Percentiles rank a stretch among this genome's conserved stretches.
Evolutionary conservation across 2,797 vertebrate species (phyloP).

Genomic region (Hybognathus amarus): DNA sequence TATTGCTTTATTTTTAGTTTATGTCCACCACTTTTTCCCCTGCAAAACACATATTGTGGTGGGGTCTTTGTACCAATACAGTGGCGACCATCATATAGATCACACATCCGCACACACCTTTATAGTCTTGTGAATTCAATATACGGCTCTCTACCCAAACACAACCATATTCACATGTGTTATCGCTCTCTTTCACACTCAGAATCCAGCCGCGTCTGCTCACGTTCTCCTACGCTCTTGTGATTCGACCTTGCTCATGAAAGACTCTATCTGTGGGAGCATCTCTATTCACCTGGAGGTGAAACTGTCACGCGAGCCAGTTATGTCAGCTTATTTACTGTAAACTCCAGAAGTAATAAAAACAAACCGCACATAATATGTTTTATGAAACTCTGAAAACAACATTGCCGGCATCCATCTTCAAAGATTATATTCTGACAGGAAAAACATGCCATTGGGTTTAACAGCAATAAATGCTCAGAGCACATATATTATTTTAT

Average conservation of each 20-base stretch:
- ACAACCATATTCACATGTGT: background rate
- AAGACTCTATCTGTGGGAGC: slow-evolving; percentile 67
- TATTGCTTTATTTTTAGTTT: too few relatives aligned
- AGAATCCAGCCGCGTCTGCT: background rate
- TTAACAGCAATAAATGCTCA: slow-evolving; percentile 75
- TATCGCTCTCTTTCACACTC: slow-evolving; percentile 18
- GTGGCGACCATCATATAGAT: slow-evolving; percentile 67
- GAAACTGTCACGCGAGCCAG: slow-evolving; percentile 65
- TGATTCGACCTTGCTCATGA: slow-evolving; percentile 65
- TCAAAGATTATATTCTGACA: slow-evolving; percentile 67
- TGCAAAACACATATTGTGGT: background rate
- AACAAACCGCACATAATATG: slow-evolving; percentile 70
- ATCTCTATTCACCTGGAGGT: slow-evolving; percentile 74
- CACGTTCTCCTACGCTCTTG: slow-evolving; percentile 46
- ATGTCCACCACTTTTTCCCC: slow-evolving; percentile 7
- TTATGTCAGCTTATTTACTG: slow-evolving; percentile 71
- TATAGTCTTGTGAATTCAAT: slow-evolving; percentile 59
- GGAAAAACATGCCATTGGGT: slow-evolving; percentile 64
- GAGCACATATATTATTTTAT: slow-evolving; percentile 61
- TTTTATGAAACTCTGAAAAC: slow-evolving; percentile 51
- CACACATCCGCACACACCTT: slow-evolving; percentile 57
- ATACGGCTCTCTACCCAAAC: slow-evolving; percentile 51
- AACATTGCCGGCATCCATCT: slow-evolving; percentile 68
- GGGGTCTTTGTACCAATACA: slow-evolving; percentile 61
- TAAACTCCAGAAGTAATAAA: slow-evolving; percentile 74